phyloP scores from a whole-genome alignment of 2,888 invertebrate genomes.

The Sesia bembeciformis region DNA sequence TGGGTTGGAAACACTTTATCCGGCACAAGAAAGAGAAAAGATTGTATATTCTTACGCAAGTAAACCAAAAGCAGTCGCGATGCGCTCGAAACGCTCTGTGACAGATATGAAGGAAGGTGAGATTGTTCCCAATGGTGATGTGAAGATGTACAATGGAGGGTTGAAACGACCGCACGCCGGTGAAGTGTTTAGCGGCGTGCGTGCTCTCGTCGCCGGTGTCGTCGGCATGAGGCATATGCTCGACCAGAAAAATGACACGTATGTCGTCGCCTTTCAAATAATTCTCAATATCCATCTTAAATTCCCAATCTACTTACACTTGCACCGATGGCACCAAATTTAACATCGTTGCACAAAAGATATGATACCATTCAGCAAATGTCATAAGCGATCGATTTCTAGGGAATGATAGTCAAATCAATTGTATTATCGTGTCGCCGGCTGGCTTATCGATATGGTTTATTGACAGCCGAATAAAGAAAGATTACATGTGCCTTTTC shows the following conservation, averaged over 20 bases:
- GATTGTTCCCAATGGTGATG: constrained; percentile 12
- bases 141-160: constrained; percentile 1
- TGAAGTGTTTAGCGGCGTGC: constrained; percentile 27
- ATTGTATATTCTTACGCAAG: constrained; percentile 80
- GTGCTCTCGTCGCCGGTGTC: constrained; percentile 44
- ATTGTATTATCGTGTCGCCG: neutral
- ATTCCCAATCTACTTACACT: no score
- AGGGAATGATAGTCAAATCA: neutral
- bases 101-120: constrained; percentile 16
- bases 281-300: no score
- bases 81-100: constrained; percentile 24
- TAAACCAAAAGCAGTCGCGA: constrained; percentile 71
- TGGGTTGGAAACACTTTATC: constrained; percentile 66
- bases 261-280: neutral
- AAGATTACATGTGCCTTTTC: neutral
- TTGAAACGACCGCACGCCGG: constrained; percentile 8
- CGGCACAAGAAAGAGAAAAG: constrained; percentile 33
- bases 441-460: neutral
- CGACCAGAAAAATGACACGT: constrained; percentile 6
- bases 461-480: neutral
- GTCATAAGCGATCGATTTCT: constrained; percentile 1
- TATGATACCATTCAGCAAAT: neutral
- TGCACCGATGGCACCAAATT: no score
- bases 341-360: no score
- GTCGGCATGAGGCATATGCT: constrained; percentile 32